These are phyloP conservation scores for Jordanella pulchra DNA, from an alignment of 2,797 vertebrate species.

Conservation along the genomic window DNA sequence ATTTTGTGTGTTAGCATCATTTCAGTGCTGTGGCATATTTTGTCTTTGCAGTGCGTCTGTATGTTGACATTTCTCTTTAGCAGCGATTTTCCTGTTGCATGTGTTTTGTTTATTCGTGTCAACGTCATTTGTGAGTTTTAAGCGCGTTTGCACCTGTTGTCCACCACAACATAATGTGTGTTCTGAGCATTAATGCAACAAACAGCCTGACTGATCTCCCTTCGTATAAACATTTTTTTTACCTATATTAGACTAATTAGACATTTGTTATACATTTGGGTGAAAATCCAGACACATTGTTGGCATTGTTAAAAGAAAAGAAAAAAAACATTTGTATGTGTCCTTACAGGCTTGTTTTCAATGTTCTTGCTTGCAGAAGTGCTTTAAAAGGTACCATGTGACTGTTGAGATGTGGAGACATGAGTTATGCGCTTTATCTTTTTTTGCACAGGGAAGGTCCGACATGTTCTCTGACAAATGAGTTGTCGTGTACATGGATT, in stretches of 20 bases:
- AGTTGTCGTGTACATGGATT: constrained; percentile 42
- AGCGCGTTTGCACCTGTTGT: too few species aligned
- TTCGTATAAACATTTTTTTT: constrained; percentile 18
- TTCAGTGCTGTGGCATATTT: too few species aligned
- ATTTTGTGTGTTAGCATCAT: too few species aligned
- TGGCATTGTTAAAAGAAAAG: constrained; percentile 48
- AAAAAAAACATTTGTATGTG: constrained; percentile 25
- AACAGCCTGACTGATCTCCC: not conserved
- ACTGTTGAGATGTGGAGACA: constrained; percentile 79
- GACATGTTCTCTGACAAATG: constrained; percentile 43
- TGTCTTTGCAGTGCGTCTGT: too few species aligned
- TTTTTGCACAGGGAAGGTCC: constrained; percentile 70
- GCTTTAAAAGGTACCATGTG: constrained; percentile 79
- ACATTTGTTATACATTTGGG: constrained; percentile 10
- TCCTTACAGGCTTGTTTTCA: constrained; percentile 35
- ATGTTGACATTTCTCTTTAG: too few species aligned
- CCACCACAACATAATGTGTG: too few species aligned
- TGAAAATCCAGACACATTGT: constrained; percentile 18
- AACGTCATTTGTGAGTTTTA: too few species aligned
- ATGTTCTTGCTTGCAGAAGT: constrained; percentile 74
- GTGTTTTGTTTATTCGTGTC: too few species aligned
- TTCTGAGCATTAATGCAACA: constrained; percentile 8
- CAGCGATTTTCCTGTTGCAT: too few species aligned
- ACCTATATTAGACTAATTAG: constrained; percentile 17
- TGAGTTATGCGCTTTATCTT: constrained; percentile 63